phyloP scores from a whole-genome alignment of 2,113 vertebrate genomes.

The Herpailurus yagouaroundi region DNA sequence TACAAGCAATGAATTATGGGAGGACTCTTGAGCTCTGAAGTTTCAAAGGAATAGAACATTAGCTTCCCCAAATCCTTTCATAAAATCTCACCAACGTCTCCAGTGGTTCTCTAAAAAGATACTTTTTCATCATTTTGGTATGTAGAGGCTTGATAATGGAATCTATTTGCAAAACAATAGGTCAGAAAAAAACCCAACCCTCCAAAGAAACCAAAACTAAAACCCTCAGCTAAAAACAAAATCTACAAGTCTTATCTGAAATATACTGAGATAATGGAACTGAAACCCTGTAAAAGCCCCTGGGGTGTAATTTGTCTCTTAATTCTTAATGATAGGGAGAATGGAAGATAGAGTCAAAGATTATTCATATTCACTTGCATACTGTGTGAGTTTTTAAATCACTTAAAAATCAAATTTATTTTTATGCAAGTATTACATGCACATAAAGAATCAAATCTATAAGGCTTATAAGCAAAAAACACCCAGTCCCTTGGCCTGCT shows the following conservation, averaged over 20 bases:
- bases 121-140: not conserved
- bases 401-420: conserved; percentile 18
- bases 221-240: not conserved
- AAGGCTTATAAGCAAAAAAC: not conserved
- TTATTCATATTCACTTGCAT: not conserved
- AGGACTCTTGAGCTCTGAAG: not conserved
- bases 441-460: conserved; percentile 1
- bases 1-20: not conserved
- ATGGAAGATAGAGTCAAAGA: not conserved
- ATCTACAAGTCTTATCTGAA: not conserved
- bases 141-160: not conserved
- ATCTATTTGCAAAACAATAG: conserved; percentile 38
- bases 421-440: not conserved
- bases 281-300: not conserved
- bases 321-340: not conserved
- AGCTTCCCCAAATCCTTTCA: not conserved
- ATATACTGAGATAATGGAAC: not conserved
- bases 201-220: conserved; percentile 30
- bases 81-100: not conserved
- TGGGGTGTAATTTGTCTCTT: not conserved
- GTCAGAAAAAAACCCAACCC: not conserved
- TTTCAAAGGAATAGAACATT: not conserved
- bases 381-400: not conserved
- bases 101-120: not conserved
- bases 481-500: not conserved